Evolutionary conservation across 2,797 vertebrate species (phyloP), one percentile per base, ranked within the genome.

Genomic region (Enteromius mattozi): DNA sequence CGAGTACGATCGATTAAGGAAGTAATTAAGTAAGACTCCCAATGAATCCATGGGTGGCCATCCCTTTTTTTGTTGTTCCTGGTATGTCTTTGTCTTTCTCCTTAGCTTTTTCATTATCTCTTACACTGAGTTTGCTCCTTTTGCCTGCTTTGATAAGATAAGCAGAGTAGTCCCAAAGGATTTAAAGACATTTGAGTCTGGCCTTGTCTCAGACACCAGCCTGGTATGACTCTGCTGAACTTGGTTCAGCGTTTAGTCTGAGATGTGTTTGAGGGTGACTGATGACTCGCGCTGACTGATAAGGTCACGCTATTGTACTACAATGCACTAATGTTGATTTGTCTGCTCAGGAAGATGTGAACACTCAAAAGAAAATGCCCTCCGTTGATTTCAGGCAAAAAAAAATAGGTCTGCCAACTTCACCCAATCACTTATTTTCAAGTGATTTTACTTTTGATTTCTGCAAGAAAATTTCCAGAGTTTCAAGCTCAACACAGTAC

Each of bases 11-110:
- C 87, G 89, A 93, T 91, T 85, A 76, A 90, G 92, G 91, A 92
- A 90, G 90, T 92, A 93, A 93, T 94, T 93, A 94, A 92, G 89
- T 85, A 91, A 88, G 86, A 85, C 81, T 90, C 88, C 89, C 86
- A 80, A 86, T 91, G 89, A 90, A 91, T 91, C 92, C 87, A 89
- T 89, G 86, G 85, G 69, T 83, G 89, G 87, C 81, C 78, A 85
- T 87, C 87, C 86, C 87, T 82, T 85, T 68, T 87, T 81, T 87
- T 78, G 69, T 80, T 79, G 51, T 83, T 75, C 81, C 49, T n/a
- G 24, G 78, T 82, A 61, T 40, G 66, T 66, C 59, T 80, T 68
- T 84, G 76, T 87, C 86, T 83, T 70, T 77, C 81, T 61, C 76
- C 33, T 63, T 72, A 79, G 87, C 82, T 75, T 78, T 72, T 78